A percentile compares a stretch with the other conserved stretches of the same genome.
phyloP scores from a whole-genome alignment of 1,140 invertebrate species.

The Drosophila bipectinata region DNA sequence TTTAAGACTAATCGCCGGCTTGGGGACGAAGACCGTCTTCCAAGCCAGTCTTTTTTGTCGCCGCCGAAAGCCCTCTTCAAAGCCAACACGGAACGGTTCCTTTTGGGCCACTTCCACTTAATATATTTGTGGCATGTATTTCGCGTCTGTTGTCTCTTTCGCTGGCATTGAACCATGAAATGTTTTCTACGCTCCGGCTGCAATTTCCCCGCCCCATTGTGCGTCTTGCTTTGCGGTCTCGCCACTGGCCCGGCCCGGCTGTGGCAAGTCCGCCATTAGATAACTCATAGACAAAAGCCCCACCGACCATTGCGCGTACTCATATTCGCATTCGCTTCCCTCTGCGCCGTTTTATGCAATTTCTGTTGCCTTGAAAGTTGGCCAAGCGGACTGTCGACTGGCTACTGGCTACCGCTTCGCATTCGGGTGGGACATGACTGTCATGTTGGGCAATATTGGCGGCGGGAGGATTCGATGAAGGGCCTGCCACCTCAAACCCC shows the following conservation, averaged over 20 bases:
- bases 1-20: conserved; percentile 56
- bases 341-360: conserved; percentile 44
- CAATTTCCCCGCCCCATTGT: conserved; percentile 45
- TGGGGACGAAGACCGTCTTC: conserved; percentile 21
- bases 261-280: conserved; percentile 42
- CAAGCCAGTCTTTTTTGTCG: not conserved
- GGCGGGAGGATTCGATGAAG: not conserved
- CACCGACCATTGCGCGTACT: not conserved
- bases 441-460: not conserved
- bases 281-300: conserved; percentile 48
- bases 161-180: conserved; percentile 77
- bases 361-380: conserved; percentile 38
- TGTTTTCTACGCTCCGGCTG: conserved; percentile 36
- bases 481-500: too few relatives aligned
- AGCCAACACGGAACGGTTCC: conserved; percentile 53
- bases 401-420: not conserved
- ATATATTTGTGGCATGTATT: not conserved
- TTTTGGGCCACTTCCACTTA: conserved; percentile 34
- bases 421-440: not conserved
- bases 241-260: conserved; percentile 10
- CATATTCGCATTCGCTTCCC: conserved; percentile 5
- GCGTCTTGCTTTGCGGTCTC: conserved; percentile 39
- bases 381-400: conserved; percentile 7
- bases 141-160: conserved; percentile 12
- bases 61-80: too few relatives aligned